A percentile compares a stretch with the other conserved stretches of the same genome.
These are phyloP conservation scores for Huso huso DNA, from an alignment of 2,797 vertebrate genomes.

Conservation along the genomic window DNA sequence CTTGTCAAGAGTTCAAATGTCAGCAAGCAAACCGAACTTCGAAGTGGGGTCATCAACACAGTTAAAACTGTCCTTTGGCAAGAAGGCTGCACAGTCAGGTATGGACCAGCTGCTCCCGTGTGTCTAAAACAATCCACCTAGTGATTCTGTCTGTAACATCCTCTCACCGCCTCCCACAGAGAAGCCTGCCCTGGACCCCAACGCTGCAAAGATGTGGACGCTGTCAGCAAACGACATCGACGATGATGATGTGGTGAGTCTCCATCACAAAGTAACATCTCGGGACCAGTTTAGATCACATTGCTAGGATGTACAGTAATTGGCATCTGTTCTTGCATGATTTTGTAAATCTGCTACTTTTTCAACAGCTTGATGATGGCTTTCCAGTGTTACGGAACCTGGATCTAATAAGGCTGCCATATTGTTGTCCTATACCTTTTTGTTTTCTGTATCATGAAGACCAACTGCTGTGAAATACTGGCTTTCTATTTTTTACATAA, in stretches of 20 bases:
- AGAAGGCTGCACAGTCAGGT: constrained; percentile 61
- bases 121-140: neutral
- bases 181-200: constrained; percentile 75
- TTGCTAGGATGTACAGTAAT: too few species aligned
- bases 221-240: constrained; percentile 83
- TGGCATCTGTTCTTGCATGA: too few species aligned
- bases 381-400: too few species aligned
- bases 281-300: too few species aligned
- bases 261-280: too few species aligned
- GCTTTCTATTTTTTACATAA: too few species aligned
- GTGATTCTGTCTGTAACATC: neutral
- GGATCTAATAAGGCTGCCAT: too few species aligned
- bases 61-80: constrained; percentile 70
- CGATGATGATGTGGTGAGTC: constrained; percentile 72
- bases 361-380: too few species aligned
- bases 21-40: constrained; percentile 79
- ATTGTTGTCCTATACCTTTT: too few species aligned
- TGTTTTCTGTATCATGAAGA: too few species aligned
- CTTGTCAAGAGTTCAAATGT: constrained; percentile 55
- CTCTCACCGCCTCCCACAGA: constrained; percentile 36
- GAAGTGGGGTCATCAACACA: constrained; percentile 89
- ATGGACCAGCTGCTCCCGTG: constrained; percentile 1
- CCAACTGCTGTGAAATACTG: too few species aligned
- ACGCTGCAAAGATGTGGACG: constrained; percentile 75
- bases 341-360: too few species aligned